A percentile compares a stretch with the other conserved stretches of the same genome.
These are phyloP conservation scores for Helicolenus hilgendorfi DNA, from an alignment of 2,797 vertebrate genomes.

Conservation along the genomic window DNA sequence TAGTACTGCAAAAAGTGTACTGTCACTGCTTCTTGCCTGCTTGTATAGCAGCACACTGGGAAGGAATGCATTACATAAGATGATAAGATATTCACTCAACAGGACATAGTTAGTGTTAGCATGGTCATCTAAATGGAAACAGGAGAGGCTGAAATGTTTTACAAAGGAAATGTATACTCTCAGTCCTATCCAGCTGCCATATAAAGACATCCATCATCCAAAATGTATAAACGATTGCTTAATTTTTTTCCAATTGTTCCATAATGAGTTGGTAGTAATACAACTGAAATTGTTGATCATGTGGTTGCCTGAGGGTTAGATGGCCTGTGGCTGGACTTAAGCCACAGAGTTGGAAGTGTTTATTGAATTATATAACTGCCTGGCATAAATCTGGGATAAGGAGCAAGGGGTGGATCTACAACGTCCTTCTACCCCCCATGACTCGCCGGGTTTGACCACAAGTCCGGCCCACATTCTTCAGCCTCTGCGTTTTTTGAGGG, in stretches of 20 bases:
- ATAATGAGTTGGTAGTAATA: constrained; percentile 47
- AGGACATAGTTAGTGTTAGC: constrained; percentile 27
- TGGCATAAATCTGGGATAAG: constrained; percentile 74
- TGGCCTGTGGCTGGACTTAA: constrained; percentile 63
- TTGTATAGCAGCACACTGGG: constrained; percentile 23
- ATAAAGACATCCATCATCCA: constrained; percentile 10
- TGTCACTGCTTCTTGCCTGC: constrained; percentile 40
- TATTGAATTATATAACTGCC: constrained; percentile 87
- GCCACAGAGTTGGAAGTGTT: constrained; percentile 82
- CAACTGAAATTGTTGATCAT: constrained; percentile 61
- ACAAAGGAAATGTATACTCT: constrained; percentile 2
- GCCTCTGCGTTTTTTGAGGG: constrained; percentile 52
- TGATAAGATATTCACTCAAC: constrained; percentile 53
- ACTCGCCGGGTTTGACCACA: constrained; percentile 74
- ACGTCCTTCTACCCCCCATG: constrained; percentile 66
- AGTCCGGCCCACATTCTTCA: constrained; percentile 81
- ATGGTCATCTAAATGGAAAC: constrained; percentile 30
- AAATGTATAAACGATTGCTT: constrained; percentile 17
- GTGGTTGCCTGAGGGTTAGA: constrained; percentile 60
- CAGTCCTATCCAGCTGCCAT: background rate
- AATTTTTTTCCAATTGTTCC: constrained; percentile 29
- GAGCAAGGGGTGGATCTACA: constrained; percentile 71
- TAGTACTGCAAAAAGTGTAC: constrained; percentile 39
- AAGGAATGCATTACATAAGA: constrained; percentile 80
- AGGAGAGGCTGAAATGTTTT: background rate